phyloP scores from a whole-genome alignment of 2,797 vertebrate species.

The Brachymystax lenok region DNA sequence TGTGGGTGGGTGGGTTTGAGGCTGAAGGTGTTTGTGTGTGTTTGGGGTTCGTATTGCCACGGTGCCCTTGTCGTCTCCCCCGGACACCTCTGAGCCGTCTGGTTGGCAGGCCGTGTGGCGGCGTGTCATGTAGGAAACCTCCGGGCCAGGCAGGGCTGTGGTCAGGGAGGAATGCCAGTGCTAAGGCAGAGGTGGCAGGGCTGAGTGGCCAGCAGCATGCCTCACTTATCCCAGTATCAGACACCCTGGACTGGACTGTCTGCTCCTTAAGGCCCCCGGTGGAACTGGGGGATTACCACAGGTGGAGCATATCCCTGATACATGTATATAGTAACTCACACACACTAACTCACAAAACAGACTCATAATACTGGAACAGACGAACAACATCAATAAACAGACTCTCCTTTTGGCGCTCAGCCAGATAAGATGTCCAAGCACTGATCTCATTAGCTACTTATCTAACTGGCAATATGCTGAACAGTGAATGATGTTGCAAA shows the following conservation, averaged over 20 bases:
- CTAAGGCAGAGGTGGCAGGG: background rate
- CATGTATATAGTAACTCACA: background rate
- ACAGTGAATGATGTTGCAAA: background rate
- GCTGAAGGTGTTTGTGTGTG: background rate
- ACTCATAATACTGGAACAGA: background rate
- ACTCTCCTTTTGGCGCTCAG: background rate
- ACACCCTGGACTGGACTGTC: background rate
- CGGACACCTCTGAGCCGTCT: background rate
- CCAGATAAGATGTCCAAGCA: background rate
- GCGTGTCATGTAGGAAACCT: background rate
- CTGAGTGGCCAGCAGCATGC: constrained; percentile 13
- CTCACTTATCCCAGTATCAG: constrained; percentile 5
- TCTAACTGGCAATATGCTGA: background rate
- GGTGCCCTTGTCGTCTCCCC: background rate
- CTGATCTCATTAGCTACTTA: background rate
- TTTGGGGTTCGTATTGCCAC: background rate
- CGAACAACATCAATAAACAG: background rate
- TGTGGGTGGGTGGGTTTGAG: background rate
- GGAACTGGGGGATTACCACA: background rate
- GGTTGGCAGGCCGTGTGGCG: background rate
- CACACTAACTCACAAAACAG: background rate
- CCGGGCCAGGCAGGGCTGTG: background rate
- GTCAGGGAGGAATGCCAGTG: constrained; percentile 15
- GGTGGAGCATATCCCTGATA: background rate
- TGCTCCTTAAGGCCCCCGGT: background rate